These are phyloP conservation scores for Coelinius sp. DNA, from an alignment of 2,888 invertebrate species.

Conservation along the genomic window DNA sequence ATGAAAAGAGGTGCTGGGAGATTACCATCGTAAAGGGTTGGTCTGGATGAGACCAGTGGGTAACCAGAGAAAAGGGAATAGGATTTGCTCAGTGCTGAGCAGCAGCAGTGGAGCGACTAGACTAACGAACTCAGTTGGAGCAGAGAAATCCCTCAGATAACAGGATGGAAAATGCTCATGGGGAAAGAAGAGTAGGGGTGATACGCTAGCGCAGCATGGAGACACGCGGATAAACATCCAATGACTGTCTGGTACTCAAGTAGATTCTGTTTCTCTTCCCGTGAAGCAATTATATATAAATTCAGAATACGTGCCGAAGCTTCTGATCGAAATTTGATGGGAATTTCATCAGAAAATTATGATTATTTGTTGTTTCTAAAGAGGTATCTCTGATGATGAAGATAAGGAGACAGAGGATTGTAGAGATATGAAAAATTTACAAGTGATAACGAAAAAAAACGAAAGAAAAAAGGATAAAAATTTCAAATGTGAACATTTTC, in stretches of 20 bases:
- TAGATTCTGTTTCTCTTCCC: background rate
- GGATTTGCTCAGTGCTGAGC: constrained; percentile 40
- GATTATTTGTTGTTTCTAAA: no score
- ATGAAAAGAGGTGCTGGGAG: constrained; percentile 38
- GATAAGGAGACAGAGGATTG: no score
- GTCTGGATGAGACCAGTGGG: background rate
- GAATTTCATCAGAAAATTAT: background rate
- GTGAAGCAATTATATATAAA: background rate
- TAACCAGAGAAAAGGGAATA: constrained; percentile 5
- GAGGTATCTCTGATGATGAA: no score
- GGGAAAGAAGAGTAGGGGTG: constrained; percentile 43
- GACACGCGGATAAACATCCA: constrained; percentile 47
- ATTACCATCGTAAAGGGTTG: constrained; percentile 41
- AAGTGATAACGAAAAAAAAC: no score
- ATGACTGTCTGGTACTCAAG: constrained; percentile 5
- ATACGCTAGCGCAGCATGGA: constrained; percentile 36
- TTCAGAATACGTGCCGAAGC: background rate
- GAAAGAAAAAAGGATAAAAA: no score
- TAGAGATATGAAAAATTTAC: no score
- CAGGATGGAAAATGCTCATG: constrained; percentile 60
- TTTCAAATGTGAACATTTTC: no score
- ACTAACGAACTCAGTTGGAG: constrained; percentile 58
- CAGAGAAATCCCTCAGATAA: constrained; percentile 61
- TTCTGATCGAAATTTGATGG: background rate
- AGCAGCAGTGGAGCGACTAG: constrained; percentile 48